Evolutionary conservation across 2,888 invertebrate species (phyloP).

Genomic region (Muscina levida): DNA sequence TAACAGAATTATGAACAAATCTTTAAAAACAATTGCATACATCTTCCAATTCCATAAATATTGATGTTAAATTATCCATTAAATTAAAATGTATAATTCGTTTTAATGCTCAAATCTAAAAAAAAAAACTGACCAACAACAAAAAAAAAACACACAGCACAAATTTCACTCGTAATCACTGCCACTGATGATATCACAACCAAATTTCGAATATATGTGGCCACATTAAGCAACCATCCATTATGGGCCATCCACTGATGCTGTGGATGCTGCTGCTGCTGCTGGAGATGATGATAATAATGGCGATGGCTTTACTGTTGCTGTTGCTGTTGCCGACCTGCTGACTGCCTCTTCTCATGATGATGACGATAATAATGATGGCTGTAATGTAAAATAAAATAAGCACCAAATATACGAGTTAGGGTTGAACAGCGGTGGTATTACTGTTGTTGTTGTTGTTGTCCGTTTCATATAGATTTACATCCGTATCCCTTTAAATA

Average conservation of each 20-base stretch:
- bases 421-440: too few species aligned
- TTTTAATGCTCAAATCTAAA: not conserved
- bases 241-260: constrained; percentile 9
- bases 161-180: not conserved
- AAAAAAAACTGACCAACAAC: constrained; percentile 31
- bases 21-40: constrained; percentile 21
- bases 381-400: not conserved
- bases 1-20: too few species aligned
- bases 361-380: not conserved
- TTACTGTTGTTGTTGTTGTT: too few species aligned
- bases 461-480: too few species aligned
- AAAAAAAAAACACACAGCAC: not conserved
- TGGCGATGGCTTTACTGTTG: too few species aligned
- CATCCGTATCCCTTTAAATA: constrained; percentile 22
- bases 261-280: not conserved
- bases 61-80: constrained; percentile 34
- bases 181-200: not conserved
- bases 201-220: constrained; percentile 24
- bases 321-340: not conserved
- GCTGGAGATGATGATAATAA: constrained; percentile 1
- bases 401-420: not conserved
- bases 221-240: constrained; percentile 32
- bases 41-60: constrained; percentile 9
- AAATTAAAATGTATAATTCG: constrained; percentile 22
- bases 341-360: not conserved